Evolutionary conservation across 2,888 invertebrate species (phyloP).

Genomic region (Syritta pipiens): DNA sequence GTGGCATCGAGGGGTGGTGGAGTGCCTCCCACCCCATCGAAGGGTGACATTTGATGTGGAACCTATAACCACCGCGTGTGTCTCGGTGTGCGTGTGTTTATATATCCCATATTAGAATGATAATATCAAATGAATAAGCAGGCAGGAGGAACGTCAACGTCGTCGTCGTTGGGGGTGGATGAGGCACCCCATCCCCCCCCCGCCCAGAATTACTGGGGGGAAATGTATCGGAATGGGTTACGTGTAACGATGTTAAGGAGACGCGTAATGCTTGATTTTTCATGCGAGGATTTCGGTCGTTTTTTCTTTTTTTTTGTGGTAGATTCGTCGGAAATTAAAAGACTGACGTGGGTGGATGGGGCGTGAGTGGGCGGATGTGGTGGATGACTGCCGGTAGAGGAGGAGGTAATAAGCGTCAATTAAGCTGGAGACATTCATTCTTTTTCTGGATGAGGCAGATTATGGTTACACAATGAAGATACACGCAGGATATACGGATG

Average conservation of each 20-base stretch:
- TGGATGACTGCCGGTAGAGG: not conserved
- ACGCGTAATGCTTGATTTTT: conserved; percentile 60
- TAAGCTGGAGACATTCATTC: conserved; percentile 53
- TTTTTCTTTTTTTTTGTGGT: conserved; percentile 5
- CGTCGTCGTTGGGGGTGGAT: no score
- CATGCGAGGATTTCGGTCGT: conserved; percentile 26
- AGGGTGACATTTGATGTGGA: conserved; percentile 64
- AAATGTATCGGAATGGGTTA: conserved; percentile 65
- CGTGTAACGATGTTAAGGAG: conserved; percentile 43
- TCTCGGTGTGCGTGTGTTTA: not conserved
- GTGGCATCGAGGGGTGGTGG: not conserved
- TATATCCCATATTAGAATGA: conserved; percentile 51
- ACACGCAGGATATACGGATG: no score
- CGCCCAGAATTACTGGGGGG: conserved; percentile 40
- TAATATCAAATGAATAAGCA: conserved; percentile 61
- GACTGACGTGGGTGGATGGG: conserved; percentile 2
- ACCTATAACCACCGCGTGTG: conserved; percentile 36
- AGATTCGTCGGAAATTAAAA: conserved; percentile 62
- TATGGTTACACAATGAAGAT: conserved; percentile 29
- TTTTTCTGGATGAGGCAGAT: conserved; percentile 19
- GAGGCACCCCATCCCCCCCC: no score
- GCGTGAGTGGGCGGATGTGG: not conserved
- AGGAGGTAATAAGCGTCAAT: conserved; percentile 63
- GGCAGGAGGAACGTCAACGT: not conserved
- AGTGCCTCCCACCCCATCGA: conserved; percentile 6